These are phyloP conservation scores for Girardia tigrina DNA, from an alignment of 2,888 invertebrate species.

Conservation along the genomic window DNA sequence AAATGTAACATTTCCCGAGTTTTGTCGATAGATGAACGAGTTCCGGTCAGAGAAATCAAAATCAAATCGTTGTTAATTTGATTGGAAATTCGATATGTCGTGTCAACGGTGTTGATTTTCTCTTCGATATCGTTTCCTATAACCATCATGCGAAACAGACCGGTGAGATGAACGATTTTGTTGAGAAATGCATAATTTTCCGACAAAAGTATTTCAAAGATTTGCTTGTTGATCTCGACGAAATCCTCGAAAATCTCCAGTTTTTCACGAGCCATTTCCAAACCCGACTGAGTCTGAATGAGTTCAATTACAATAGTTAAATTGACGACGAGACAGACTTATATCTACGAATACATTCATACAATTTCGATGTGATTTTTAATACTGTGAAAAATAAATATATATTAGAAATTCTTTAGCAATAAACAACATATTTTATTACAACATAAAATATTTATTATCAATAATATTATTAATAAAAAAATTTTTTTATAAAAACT, in stretches of 20 bases:
- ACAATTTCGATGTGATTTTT: too few species aligned
- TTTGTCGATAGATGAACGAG: background rate
- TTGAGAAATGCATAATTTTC: background rate
- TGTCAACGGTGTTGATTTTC: background rate
- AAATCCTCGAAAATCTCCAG: conserved; percentile 11
- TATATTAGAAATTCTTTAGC: too few species aligned
- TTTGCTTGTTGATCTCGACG: background rate
- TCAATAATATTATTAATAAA: too few species aligned
- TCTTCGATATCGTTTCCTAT: background rate
- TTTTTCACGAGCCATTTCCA: background rate
- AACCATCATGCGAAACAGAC: background rate
- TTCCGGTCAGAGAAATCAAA: background rate
- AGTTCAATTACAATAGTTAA: too few species aligned
- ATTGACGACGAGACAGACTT: too few species aligned
- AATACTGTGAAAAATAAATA: too few species aligned
- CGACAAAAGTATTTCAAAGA: background rate
- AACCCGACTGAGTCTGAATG: background rate
- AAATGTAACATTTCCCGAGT: background rate
- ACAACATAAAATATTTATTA: too few species aligned
- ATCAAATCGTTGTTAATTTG: background rate
- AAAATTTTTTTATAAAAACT: too few species aligned
- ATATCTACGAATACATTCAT: too few species aligned
- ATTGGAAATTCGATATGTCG: background rate
- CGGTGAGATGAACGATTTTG: background rate
- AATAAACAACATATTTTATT: too few species aligned